Evolutionary conservation across 2,113 vertebrate species (phyloP).

Genomic region (Gasterosteus aculeatus): DNA sequence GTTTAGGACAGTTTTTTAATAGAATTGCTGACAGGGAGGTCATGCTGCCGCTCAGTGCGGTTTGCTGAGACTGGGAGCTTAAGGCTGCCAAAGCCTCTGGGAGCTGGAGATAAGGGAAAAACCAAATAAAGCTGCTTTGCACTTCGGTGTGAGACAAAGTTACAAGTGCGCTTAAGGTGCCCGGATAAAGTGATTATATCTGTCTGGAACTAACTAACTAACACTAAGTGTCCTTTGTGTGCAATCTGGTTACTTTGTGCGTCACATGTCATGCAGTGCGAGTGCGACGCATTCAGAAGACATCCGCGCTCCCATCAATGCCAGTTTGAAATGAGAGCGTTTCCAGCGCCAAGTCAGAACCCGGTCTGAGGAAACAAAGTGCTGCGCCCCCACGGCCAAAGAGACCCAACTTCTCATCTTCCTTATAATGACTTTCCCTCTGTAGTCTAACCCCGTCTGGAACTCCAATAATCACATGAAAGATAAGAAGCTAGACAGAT

Average conservation of each 20-base stretch:
- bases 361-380: slow-evolving; percentile 24
- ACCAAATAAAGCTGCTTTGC: slow-evolving; percentile 72
- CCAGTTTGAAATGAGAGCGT: background rate
- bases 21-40: slow-evolving; percentile 52
- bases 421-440: slow-evolving; percentile 57
- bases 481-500: slow-evolving; percentile 40
- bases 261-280: background rate
- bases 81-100: slow-evolving; percentile 54
- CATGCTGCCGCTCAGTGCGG: slow-evolving; percentile 24
- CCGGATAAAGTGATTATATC: slow-evolving; percentile 51
- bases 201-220: slow-evolving; percentile 39
- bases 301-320: background rate
- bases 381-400: slow-evolving; percentile 27
- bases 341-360: slow-evolving; percentile 26
- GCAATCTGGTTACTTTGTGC: background rate
- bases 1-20: slow-evolving; percentile 32
- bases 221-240: slow-evolving; percentile 15
- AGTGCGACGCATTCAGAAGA: background rate
- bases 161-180: slow-evolving; percentile 48
- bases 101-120: slow-evolving; percentile 69
- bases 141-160: slow-evolving; percentile 56
- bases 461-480: slow-evolving; percentile 62
- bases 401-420: slow-evolving; percentile 55
- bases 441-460: slow-evolving; percentile 49
- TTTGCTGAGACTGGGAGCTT: slow-evolving; percentile 56